Percentiles rank a stretch among this genome's conserved stretches.
Evolutionary conservation across 2,797 vertebrate genomes (phyloP).

Genomic region (Sparus aurata): DNA sequence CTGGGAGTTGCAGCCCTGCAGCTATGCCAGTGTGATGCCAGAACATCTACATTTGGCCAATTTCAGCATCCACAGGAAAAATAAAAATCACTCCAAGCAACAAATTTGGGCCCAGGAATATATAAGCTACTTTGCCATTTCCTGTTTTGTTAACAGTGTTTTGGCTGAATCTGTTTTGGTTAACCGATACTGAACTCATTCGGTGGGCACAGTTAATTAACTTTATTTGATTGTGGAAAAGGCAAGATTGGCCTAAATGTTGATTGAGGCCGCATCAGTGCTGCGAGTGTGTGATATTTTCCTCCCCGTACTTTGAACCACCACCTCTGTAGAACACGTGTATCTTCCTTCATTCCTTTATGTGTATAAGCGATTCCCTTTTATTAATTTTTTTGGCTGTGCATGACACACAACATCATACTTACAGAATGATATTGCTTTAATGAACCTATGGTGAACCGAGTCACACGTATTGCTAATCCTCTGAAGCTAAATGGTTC

Average conservation of each 20-base stretch:
- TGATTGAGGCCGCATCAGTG: not conserved
- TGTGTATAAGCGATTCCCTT: not conserved
- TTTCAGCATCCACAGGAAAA: not conserved
- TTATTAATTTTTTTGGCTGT: not conserved
- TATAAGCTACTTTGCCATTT: not conserved
- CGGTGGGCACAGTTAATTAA: not conserved
- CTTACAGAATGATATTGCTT: slow-evolving; percentile 19
- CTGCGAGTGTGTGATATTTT: not conserved
- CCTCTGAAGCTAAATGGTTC: slow-evolving; percentile 26
- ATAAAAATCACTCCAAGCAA: not conserved
- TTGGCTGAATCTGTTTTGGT: not conserved
- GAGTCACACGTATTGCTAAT: slow-evolving; percentile 36
- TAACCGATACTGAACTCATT: not conserved
- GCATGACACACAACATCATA: slow-evolving; percentile 1
- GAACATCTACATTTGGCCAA: not conserved
- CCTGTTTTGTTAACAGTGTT: not conserved
- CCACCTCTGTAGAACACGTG: not conserved
- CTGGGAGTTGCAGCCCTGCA: not conserved
- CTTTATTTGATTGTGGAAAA: not conserved
- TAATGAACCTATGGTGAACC: slow-evolving; percentile 21
- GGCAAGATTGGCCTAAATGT: not conserved
- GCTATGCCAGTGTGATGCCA: not conserved
- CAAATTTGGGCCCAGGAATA: not conserved
- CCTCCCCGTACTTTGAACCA: not conserved
- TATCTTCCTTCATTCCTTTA: not conserved